Conservation (phyloP, 2,888 invertebrate species). For the Trimorus sp. region DNA sequence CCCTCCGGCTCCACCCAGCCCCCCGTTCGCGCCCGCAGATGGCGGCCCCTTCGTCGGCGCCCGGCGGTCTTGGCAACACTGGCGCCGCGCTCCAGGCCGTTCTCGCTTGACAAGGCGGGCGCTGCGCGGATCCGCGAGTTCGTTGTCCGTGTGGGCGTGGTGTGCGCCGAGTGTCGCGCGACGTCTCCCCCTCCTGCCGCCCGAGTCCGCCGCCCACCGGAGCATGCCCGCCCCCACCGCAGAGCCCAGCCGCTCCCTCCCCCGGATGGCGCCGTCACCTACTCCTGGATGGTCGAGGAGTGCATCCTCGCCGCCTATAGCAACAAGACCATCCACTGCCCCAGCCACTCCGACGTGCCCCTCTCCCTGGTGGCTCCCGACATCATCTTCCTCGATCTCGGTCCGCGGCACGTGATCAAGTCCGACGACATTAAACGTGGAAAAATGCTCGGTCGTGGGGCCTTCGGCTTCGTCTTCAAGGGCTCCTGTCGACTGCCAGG, state of each 20-base stretch:
- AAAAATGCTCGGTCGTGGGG: conserved; percentile 94
- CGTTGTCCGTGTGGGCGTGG: conserved; percentile 19
- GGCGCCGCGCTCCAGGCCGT: background rate
- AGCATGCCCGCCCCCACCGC: too few relatives aligned
- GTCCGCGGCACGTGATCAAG: conserved; percentile 90
- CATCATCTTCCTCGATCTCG: conserved; percentile 94
- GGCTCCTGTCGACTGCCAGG: conserved; percentile 87
- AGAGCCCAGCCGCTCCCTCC: conserved; percentile 77
- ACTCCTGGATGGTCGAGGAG: conserved; percentile 97
- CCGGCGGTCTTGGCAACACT: too few relatives aligned
- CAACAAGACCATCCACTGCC: conserved; percentile 88
- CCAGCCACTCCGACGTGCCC: conserved; percentile 89
- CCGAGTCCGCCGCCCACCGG: too few relatives aligned
- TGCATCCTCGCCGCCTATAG: conserved; percentile 95
- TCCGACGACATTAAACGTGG: conserved; percentile 91
- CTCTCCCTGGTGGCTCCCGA: conserved; percentile 95
- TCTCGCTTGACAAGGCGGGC: background rate
- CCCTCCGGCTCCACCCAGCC: too few relatives aligned
- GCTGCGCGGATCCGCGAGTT: conserved; percentile 10
- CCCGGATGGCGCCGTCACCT: conserved; percentile 81
- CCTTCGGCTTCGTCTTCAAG: conserved; percentile 98
- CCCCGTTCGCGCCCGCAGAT: too few relatives aligned
- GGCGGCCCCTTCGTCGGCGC: too few relatives aligned
- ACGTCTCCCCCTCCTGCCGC: too few relatives aligned
- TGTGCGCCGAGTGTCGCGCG: too few relatives aligned